Percentiles rank a stretch among this genome's conserved stretches.
These are phyloP conservation scores for Drusus annulatus DNA, from an alignment of 1,140 invertebrate genomes.

Conservation along the genomic window DNA sequence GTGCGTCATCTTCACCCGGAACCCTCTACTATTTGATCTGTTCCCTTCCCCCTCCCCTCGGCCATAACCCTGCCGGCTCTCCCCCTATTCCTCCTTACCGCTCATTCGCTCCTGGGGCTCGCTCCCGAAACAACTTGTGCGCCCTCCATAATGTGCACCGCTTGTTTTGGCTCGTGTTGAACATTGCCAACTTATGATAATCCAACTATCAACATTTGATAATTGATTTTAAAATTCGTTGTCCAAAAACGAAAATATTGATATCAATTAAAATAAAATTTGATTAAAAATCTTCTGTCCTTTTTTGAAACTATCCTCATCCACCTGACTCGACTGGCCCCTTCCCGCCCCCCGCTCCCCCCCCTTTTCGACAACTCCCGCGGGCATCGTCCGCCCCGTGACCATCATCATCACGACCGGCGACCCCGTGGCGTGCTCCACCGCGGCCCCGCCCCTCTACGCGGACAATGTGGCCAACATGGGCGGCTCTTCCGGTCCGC, in stretches of 20 bases:
- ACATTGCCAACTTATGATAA: slow-evolving; percentile 12
- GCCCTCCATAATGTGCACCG: not conserved
- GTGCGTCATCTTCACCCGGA: slow-evolving; percentile 51
- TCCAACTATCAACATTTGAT: not conserved
- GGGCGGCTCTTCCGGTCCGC: slow-evolving; percentile 78
- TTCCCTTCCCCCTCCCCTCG: slow-evolving; percentile 52
- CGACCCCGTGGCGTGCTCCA: slow-evolving; percentile 85
- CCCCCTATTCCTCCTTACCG: slow-evolving; percentile 19
- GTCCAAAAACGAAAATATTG: no score
- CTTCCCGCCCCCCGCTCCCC: slow-evolving; percentile 48
- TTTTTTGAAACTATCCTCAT: slow-evolving; percentile 5
- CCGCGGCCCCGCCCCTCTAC: slow-evolving; percentile 84
- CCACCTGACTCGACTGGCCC: slow-evolving; percentile 5
- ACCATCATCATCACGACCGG: slow-evolving; percentile 80
- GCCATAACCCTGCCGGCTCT: slow-evolving; percentile 42
- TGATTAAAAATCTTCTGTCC: slow-evolving; percentile 16
- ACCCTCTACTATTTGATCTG: slow-evolving; percentile 52
- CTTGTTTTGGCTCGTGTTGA: not conserved
- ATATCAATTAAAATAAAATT: slow-evolving; percentile 8
- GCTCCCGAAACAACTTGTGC: slow-evolving; percentile 29
- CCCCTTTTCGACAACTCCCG: slow-evolving; percentile 45
- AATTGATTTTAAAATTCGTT: no score
- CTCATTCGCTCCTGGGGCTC: slow-evolving; percentile 44
- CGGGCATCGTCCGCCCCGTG: slow-evolving; percentile 61
- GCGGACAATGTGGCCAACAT: slow-evolving; percentile 81